Conservation (phyloP, 1,140 invertebrate species). For the Drosophila bipectinata region DNA sequence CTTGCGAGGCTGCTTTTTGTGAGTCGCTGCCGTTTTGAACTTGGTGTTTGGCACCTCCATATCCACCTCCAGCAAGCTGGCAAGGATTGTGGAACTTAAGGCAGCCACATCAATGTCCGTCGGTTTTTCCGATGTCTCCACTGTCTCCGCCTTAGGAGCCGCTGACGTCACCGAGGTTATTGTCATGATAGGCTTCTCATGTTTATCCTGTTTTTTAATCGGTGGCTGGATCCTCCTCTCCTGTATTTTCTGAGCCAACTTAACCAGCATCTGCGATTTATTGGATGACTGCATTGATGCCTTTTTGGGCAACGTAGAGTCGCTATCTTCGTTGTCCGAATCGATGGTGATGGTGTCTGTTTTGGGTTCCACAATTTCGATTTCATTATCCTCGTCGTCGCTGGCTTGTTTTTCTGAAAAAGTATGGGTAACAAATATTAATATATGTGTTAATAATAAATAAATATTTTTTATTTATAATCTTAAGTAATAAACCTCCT, state of each 20-base stretch:
- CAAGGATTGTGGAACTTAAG: slow-evolving; percentile 71
- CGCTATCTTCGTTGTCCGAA: slow-evolving; percentile 78
- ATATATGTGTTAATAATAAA: not conserved
- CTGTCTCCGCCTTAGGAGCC: slow-evolving; percentile 5
- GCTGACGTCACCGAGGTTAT: slow-evolving; percentile 60
- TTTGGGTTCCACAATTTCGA: slow-evolving; percentile 83
- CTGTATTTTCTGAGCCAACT: not conserved
- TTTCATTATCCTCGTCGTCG: slow-evolving; percentile 82
- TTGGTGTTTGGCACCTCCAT: slow-evolving; percentile 39
- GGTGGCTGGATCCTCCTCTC: not conserved
- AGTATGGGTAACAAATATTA: not conserved
- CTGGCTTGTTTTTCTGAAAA: slow-evolving; percentile 81
- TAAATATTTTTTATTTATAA: not conserved
- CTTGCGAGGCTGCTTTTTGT: slow-evolving; percentile 80
- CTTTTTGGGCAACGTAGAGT: slow-evolving; percentile 21
- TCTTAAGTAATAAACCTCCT: not conserved
- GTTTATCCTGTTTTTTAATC: not conserved
- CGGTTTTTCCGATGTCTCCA: not conserved
- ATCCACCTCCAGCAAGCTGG: slow-evolving; percentile 78
- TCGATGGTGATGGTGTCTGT: slow-evolving; percentile 82
- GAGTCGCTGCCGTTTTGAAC: slow-evolving; percentile 32
- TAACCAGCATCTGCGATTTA: not conserved
- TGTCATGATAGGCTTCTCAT: slow-evolving; percentile 22
- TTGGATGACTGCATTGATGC: not conserved
- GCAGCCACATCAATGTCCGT: slow-evolving; percentile 62